Conservation (phyloP, 1,140 invertebrate genomes). For the Drosophila rhopaloa region DNA sequence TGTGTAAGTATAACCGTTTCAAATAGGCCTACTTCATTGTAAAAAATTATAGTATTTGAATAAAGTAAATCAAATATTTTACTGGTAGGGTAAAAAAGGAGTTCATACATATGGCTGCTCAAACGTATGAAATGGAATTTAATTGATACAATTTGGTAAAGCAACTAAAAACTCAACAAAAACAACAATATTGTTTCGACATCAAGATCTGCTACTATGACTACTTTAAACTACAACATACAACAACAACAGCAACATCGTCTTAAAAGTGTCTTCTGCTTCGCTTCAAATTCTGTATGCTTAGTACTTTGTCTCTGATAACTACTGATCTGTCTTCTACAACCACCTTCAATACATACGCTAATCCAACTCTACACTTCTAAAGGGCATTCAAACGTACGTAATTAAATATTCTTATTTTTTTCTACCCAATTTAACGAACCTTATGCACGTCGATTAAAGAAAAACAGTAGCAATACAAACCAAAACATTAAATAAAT, state of each 20-base stretch:
- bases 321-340: conserved; percentile 42
- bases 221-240: conserved; percentile 16
- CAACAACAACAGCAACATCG: conserved; percentile 30
- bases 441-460: conserved; percentile 27
- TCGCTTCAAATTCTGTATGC: conserved; percentile 32
- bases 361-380: conserved; percentile 38
- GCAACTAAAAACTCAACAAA: conserved; percentile 6
- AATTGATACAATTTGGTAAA: background rate
- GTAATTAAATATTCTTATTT: conserved; percentile 46
- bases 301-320: conserved; percentile 38
- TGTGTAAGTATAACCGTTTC: background rate
- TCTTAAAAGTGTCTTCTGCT: conserved; percentile 41
- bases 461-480: conserved; percentile 4
- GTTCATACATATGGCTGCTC: background rate
- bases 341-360: conserved; percentile 50
- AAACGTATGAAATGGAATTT: background rate
- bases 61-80: background rate
- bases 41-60: background rate
- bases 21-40: background rate
- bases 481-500: background rate
- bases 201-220: conserved; percentile 6
- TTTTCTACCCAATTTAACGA: conserved; percentile 17
- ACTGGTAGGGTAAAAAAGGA: background rate
- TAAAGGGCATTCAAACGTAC: conserved; percentile 61
- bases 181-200: conserved; percentile 2